A percentile compares a stretch with the other conserved stretches of the same genome.
phyloP scores from a whole-genome alignment of 1,140 invertebrate species.

The Agrypnia vestita region DNA sequence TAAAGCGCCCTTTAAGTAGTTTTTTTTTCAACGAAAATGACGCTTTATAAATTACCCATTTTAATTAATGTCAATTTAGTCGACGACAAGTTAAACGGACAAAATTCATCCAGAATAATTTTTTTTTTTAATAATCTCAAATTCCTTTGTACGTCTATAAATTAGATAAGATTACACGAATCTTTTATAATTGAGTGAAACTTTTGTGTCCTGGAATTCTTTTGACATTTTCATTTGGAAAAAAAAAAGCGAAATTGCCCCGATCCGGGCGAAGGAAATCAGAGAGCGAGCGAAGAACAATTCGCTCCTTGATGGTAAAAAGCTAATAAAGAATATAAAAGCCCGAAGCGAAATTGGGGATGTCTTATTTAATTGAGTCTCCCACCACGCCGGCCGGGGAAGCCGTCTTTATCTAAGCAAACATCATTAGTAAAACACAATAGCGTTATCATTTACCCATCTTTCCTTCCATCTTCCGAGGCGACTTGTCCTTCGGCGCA shows the following conservation, averaged over 20 bases:
- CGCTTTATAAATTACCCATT: too few species aligned
- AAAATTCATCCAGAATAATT: background rate
- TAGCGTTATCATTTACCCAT: constrained; percentile 60
- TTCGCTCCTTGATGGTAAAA: constrained; percentile 49
- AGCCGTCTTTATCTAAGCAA: constrained; percentile 58
- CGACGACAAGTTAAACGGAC: background rate
- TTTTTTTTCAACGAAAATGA: too few species aligned
- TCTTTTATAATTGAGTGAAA: constrained; percentile 27
- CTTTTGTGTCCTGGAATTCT: constrained; percentile 1
- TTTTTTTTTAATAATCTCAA: too few species aligned
- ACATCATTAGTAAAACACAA: constrained; percentile 61
- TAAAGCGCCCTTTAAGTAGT: too few species aligned
- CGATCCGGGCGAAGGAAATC: constrained; percentile 11
- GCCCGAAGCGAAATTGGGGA: constrained; percentile 41
- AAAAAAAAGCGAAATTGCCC: constrained; percentile 12
- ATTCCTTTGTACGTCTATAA: too few species aligned
- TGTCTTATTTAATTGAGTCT: constrained; percentile 59
- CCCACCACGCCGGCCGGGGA: constrained; percentile 29
- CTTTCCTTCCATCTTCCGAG: constrained; percentile 45
- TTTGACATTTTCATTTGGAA: constrained; percentile 20
- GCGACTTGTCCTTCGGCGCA: constrained; percentile 17
- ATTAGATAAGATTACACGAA: too few species aligned
- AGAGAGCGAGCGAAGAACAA: constrained; percentile 44
- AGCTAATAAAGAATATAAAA: constrained; percentile 59
- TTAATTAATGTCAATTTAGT: too few species aligned